A percentile compares a stretch with the other conserved stretches of the same genome.
Conservation (phyloP, 1,140 invertebrate species). For the Musca vetustissima region DNA sequence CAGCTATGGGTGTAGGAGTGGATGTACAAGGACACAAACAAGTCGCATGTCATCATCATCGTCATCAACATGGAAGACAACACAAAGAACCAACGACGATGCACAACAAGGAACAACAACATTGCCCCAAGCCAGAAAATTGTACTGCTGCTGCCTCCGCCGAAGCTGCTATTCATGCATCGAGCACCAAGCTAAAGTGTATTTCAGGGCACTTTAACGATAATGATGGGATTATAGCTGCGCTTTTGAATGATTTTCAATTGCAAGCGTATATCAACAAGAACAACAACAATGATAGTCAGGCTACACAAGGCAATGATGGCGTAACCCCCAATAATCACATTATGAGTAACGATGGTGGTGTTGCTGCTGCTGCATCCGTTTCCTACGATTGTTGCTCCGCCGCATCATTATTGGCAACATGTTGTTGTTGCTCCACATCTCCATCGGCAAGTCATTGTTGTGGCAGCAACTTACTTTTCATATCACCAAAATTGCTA, state of each 20-base stretch:
- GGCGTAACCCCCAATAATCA: background rate
- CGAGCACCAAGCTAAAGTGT: slow-evolving; percentile 15
- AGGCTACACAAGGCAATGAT: slow-evolving; percentile 22
- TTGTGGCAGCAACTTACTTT: slow-evolving; percentile 17
- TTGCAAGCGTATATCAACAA: slow-evolving; percentile 48
- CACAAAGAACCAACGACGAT: background rate
- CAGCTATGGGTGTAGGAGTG: background rate
- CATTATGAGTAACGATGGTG: slow-evolving; percentile 2
- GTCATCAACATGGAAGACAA: slow-evolving; percentile 14
- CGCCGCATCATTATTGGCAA: background rate
- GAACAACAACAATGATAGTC: slow-evolving; percentile 36
- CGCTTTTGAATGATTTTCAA: slow-evolving; percentile 56
- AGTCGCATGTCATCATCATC: background rate
- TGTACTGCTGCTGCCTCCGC: background rate
- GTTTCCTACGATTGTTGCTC: slow-evolving; percentile 3
- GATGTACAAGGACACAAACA: slow-evolving; percentile 25
- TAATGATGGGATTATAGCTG: slow-evolving; percentile 55
- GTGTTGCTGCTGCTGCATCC: background rate
- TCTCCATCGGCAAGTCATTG: background rate
- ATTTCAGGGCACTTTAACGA: slow-evolving; percentile 38
- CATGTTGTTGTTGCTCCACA: background rate
- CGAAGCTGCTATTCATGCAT: background rate
- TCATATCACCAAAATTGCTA: slow-evolving; percentile 55
- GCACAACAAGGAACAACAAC: slow-evolving; percentile 7
- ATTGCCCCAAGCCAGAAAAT: slow-evolving; percentile 1